phyloP scores from a whole-genome alignment of 2,888 invertebrate genomes.

The Lycocerus yunnanus region DNA sequence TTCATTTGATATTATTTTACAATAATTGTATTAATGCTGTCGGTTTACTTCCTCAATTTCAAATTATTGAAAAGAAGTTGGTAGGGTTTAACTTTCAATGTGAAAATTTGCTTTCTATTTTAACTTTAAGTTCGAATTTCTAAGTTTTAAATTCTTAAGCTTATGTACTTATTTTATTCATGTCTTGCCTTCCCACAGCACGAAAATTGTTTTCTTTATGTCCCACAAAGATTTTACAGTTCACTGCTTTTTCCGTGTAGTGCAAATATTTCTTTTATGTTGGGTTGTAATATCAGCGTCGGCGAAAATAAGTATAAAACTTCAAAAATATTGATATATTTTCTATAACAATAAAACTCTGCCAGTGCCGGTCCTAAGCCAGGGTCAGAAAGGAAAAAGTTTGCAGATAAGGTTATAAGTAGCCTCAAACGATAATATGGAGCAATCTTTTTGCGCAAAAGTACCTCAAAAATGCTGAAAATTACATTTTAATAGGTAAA shows the following conservation, averaged over 20 bases:
- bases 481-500: too few relatives aligned
- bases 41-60: not conserved
- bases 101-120: not conserved
- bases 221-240: conserved; percentile 10
- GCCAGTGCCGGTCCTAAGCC: not conserved
- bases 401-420: not conserved
- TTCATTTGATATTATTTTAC: too few relatives aligned
- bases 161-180: not conserved
- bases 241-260: conserved; percentile 8
- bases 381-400: not conserved
- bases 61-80: not conserved
- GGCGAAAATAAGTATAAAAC: not conserved
- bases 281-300: not conserved
- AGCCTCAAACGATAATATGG: too few relatives aligned
- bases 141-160: not conserved
- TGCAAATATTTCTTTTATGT: conserved; percentile 5
- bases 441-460: too few relatives aligned
- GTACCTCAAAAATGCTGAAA: too few relatives aligned
- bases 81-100: not conserved
- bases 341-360: not conserved
- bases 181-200: not conserved
- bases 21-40: not conserved
- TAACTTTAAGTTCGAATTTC: not conserved
- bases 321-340: not conserved
- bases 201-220: conserved; percentile 11